A percentile compares a stretch with the other conserved stretches of the same genome.
Conservation (phyloP, 2,888 invertebrate species). For the Abrostola tripartita region DNA sequence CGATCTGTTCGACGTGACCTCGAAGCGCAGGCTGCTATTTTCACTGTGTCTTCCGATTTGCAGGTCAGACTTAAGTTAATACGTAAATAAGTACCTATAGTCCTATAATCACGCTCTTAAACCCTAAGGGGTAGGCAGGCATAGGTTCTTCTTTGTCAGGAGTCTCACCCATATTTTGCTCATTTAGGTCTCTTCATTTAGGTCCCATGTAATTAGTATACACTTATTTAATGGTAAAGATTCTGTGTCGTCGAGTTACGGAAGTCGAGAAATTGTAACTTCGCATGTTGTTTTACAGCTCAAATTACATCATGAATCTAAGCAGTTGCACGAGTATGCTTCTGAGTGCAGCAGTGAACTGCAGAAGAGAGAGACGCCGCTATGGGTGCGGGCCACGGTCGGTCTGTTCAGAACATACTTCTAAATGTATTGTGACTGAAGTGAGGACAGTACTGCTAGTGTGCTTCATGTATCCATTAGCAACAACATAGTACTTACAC, state of each 20-base stretch:
- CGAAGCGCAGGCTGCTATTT: slow-evolving; percentile 96
- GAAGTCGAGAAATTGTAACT: neutral
- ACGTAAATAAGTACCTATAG: neutral
- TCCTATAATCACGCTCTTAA: neutral
- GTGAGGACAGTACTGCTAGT: neutral
- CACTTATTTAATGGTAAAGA: too few species aligned
- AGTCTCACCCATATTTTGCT: too few species aligned
- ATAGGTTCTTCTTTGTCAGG: too few species aligned
- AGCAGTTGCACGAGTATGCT: slow-evolving; percentile 90
- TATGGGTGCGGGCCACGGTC: slow-evolving; percentile 93
- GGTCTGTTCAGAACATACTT: slow-evolving; percentile 93
- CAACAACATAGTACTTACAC: too few species aligned
- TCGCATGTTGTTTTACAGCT: slow-evolving; percentile 65
- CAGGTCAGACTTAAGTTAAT: slow-evolving; percentile 65
- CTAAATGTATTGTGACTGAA: slow-evolving; percentile 67
- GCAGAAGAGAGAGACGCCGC: slow-evolving; percentile 91
- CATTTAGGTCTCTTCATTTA: too few species aligned
- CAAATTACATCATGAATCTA: slow-evolving; percentile 92
- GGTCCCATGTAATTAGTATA: too few species aligned
- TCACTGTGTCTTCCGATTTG: slow-evolving; percentile 89
- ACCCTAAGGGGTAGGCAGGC: too few species aligned
- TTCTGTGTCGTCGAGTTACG: too few species aligned
- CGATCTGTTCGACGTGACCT: slow-evolving; percentile 97
- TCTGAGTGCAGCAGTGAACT: slow-evolving; percentile 90
- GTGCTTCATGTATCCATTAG: neutral